These are phyloP conservation scores for Sebastes hopkinsi DNA, from an alignment of 2,797 vertebrate genomes.

Conservation along the genomic window DNA sequence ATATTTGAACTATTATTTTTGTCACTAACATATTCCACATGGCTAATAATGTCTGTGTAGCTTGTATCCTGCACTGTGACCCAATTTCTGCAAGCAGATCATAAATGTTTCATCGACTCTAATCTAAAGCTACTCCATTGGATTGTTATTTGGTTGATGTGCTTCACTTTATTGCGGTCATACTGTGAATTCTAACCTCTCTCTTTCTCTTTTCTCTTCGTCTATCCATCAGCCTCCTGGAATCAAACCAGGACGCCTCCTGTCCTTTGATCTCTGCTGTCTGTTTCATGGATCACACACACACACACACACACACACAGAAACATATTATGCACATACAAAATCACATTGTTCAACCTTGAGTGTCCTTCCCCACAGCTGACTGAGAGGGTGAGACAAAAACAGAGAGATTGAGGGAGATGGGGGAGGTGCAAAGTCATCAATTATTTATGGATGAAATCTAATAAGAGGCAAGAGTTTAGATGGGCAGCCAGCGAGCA, in stretches of 20 bases:
- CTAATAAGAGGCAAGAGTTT: constrained; percentile 76
- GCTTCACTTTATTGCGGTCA: not conserved
- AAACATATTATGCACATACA: not conserved
- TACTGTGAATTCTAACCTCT: not conserved
- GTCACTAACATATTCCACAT: not conserved
- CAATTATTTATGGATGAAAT: constrained; percentile 83
- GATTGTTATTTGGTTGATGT: constrained; percentile 19
- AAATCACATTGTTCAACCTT: constrained; percentile 64
- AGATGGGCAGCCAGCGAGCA: constrained; percentile 19
- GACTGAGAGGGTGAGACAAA: constrained; percentile 50
- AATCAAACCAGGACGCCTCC: constrained; percentile 5
- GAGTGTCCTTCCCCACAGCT: constrained; percentile 61
- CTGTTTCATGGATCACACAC: constrained; percentile 15
- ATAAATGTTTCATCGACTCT: constrained; percentile 39
- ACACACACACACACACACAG: not conserved
- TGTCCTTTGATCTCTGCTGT: constrained; percentile 33
- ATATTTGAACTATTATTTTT: not conserved
- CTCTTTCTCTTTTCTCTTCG: not conserved
- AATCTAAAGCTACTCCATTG: not conserved
- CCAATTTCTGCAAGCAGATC: constrained; percentile 17
- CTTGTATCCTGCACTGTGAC: constrained; percentile 13
- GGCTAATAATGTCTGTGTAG: not conserved
- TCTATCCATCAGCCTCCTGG: not conserved
- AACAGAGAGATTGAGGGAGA: constrained; percentile 37
- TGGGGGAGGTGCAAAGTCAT: constrained; percentile 77